Conservation (phyloP, 2,797 vertebrate species). For the Centropyge bicolor region DNA sequence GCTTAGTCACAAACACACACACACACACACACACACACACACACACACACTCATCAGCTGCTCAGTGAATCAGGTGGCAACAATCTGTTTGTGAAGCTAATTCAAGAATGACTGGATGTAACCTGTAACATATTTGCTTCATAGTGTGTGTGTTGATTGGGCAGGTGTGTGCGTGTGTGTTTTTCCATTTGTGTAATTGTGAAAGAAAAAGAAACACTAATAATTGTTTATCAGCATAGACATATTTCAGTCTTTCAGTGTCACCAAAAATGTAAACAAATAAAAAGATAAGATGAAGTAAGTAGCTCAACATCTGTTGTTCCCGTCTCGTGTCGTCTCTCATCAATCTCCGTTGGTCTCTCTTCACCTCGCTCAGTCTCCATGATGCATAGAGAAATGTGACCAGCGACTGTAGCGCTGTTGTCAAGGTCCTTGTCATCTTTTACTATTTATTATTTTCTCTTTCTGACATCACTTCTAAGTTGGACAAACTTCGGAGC, state of each 20-base stretch:
- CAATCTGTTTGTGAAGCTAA: slow-evolving; percentile 34
- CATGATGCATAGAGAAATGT: slow-evolving; percentile 43
- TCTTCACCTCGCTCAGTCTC: slow-evolving; percentile 34
- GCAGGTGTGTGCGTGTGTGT: not conserved
- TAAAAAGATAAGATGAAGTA: slow-evolving; percentile 12
- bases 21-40: slow-evolving; percentile 13
- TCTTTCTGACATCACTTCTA: slow-evolving; percentile 17
- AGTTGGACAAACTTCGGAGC: slow-evolving; percentile 22
- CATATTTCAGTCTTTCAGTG: not conserved
- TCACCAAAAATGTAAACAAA: not conserved
- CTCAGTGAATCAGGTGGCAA: slow-evolving; percentile 51
- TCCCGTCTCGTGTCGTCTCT: slow-evolving; percentile 25
- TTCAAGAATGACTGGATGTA: slow-evolving; percentile 34
- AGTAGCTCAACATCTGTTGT: slow-evolving; percentile 30
- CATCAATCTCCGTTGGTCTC: slow-evolving; percentile 34
- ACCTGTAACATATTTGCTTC: slow-evolving; percentile 20
- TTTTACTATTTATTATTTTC: slow-evolving; percentile 39
- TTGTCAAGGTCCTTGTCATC: slow-evolving; percentile 61
- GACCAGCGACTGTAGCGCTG: not conserved
- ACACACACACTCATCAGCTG: slow-evolving; percentile 33
- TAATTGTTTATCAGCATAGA: not conserved
- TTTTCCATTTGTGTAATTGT: not conserved
- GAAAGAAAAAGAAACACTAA: not conserved
- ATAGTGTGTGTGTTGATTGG: not conserved
- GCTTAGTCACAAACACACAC: slow-evolving; percentile 47